Base-by-base conservation (phyloP, 1,140 invertebrate genomes). In the Muscidifurax raptorellus region DNA sequence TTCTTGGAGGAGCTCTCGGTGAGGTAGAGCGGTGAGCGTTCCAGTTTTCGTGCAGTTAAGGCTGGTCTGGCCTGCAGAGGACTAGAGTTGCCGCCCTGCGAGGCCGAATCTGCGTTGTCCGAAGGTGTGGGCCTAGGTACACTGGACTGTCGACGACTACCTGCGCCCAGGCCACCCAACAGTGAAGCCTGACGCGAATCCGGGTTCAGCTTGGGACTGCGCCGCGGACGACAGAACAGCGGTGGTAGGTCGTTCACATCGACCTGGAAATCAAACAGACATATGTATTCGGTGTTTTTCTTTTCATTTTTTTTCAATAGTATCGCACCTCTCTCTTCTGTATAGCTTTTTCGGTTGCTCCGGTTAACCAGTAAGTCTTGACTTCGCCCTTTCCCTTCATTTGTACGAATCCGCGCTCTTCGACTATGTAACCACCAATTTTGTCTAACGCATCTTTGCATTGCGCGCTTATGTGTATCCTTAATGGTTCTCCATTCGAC, bases 311-410 rank as follows among this genome's bases (percentile, higher is more conserved):
- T 6, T 1, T 6, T 74, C 5, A 72, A 72, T n/a, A 40, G 25
- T 30, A 36, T 85, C 87, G 81, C 85, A 94, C 95, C 90, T 96
- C 96, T 93, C 97, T 94, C 93, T 96, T 95, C 91, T 98, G 95
- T 89, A 98, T 96, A 9, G 97, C 96, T 87, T 95, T 95, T 66
- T 97, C 96, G 1, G 95, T 97, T 7, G 96, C 97, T n/a, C 96
- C 97, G 0, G 95, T 94, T 30, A 99, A 93, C 98, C 98, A 99
- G 90, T 97, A 98, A 0, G 98, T 99, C 87, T 96, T 93, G 7
- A 95, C 95, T 88, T 95, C 95, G 44, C 97, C 97, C 91, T 98
- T 98, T 10, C 97, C 98, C 93, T 99, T 99, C 95, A 99, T 97
- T 74, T 95, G 93, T 44, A 99, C 96, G 1, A 96, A 90, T 18